Conservation (phyloP, 2,888 invertebrate genomes). For the Tolmerus cingulatus region DNA sequence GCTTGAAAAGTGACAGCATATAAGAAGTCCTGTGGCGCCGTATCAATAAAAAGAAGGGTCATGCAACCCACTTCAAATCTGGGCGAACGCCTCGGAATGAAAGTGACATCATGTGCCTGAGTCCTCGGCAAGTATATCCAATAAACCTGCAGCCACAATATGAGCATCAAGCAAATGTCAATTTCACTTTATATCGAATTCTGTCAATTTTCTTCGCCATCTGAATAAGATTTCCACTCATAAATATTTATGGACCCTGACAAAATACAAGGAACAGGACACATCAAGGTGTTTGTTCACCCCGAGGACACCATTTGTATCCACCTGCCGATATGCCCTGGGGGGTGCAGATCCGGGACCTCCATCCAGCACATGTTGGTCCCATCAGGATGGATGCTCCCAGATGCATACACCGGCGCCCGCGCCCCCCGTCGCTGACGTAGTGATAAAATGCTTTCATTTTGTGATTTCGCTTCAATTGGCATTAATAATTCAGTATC, state of each 20-base stretch:
- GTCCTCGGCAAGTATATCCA: conserved; percentile 5
- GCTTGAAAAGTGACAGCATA: neutral
- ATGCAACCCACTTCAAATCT: neutral
- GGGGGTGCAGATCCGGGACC: neutral
- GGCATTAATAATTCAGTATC: conserved; percentile 44
- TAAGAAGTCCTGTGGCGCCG: neutral
- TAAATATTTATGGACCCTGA: conserved; percentile 41
- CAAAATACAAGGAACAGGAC: conserved; percentile 31
- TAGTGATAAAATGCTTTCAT: conserved; percentile 44
- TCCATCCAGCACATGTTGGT: neutral
- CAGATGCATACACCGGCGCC: neutral
- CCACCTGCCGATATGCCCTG: neutral
- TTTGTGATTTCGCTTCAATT: conserved; percentile 45
- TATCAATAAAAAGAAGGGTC: neutral
- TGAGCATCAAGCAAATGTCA: conserved; percentile 39
- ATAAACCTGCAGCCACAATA: conserved; percentile 37
- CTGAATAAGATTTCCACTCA: conserved; percentile 43
- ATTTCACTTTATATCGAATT: conserved; percentile 42
- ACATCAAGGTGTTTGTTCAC: conserved; percentile 30
- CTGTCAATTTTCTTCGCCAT: conserved; percentile 42
- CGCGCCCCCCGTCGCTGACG: neutral
- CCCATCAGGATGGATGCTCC: neutral
- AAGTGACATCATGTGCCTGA: neutral
- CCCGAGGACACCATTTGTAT: neutral
- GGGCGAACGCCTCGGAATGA: neutral